Percentiles rank a stretch among this genome's conserved stretches.
These are phyloP conservation scores for Eumeta japonica DNA, from an alignment of 1,140 invertebrate species.

Conservation along the genomic window DNA sequence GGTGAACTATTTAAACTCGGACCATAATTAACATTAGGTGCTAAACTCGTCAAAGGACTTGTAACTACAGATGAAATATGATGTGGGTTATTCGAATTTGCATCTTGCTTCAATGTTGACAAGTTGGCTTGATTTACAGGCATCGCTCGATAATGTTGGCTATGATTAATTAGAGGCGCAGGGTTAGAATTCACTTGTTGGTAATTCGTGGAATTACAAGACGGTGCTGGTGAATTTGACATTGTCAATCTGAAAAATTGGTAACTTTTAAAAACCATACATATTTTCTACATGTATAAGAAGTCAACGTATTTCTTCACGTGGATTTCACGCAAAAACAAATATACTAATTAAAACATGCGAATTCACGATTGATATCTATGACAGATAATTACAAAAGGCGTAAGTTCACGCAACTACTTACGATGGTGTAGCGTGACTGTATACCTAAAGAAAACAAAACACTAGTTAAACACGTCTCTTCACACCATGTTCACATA, in stretches of 20 bases:
- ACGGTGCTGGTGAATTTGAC: slow-evolving; percentile 44
- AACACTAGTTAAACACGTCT: slow-evolving; percentile 29
- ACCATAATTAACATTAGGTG: no score
- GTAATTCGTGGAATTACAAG: slow-evolving; percentile 30
- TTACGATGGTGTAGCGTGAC: slow-evolving; percentile 29
- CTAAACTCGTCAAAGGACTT: no score
- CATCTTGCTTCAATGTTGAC: slow-evolving; percentile 32
- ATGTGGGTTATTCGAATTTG: slow-evolving; percentile 37
- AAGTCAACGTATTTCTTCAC: no score
- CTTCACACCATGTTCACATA: slow-evolving; percentile 47
- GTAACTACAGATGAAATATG: no score
- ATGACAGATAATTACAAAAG: slow-evolving; percentile 33
- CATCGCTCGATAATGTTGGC: slow-evolving; percentile 27
- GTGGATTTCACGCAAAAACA: no score
- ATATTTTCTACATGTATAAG: no score
- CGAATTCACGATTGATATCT: slow-evolving; percentile 43
- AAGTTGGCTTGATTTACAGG: slow-evolving; percentile 30
- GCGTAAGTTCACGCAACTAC: slow-evolving; percentile 16
- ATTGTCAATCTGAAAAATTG: slow-evolving; percentile 52
- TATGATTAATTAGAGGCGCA: slow-evolving; percentile 19
- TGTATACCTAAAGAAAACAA: slow-evolving; percentile 32
- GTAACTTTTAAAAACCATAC: no score
- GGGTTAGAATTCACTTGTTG: slow-evolving; percentile 24
- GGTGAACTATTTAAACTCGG: slow-evolving; percentile 47
- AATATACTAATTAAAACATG: slow-evolving; percentile 46